phyloP scores from a whole-genome alignment of 2,113 vertebrate species.

The Cairina moschata region DNA sequence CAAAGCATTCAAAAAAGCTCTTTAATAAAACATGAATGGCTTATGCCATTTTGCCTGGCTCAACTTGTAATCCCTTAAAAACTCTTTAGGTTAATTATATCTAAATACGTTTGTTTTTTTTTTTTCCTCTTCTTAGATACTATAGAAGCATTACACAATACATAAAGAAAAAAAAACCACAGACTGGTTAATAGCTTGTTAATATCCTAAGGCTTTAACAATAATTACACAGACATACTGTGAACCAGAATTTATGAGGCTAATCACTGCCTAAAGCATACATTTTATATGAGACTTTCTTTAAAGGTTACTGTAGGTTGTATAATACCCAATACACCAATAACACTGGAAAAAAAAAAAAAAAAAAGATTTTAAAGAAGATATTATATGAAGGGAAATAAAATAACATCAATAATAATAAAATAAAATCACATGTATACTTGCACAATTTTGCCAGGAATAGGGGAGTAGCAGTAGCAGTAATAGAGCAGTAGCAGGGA shows the following conservation, averaged over 20 bases:
- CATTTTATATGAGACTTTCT: constrained; percentile 40
- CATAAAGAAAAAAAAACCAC: constrained; percentile 9
- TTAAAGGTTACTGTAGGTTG: constrained; percentile 19
- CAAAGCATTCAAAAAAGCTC: neutral
- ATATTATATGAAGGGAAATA: neutral
- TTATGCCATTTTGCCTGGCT: constrained; percentile 2
- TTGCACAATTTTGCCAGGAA: neutral
- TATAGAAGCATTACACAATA: constrained; percentile 42
- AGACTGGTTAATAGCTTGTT: constrained; percentile 48
- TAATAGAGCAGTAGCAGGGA: neutral
- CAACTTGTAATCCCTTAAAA: constrained; percentile 43
- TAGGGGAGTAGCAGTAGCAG: neutral
- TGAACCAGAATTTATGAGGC: constrained; percentile 69
- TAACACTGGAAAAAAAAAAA: neutral
- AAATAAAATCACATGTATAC: neutral
- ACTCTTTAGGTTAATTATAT: constrained; percentile 50
- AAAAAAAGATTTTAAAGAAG: neutral
- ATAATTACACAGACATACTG: constrained; percentile 63
- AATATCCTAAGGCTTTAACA: constrained; percentile 65
- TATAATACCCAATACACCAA: neutral
- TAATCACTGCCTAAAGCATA: constrained; percentile 67
- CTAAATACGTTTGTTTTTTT: constrained; percentile 12
- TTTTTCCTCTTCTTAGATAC: neutral
- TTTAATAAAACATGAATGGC: constrained; percentile 45
- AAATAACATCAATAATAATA: neutral